These are phyloP conservation scores for Formica exsecta DNA, from an alignment of 1,140 invertebrate species.

Conservation along the genomic window DNA sequence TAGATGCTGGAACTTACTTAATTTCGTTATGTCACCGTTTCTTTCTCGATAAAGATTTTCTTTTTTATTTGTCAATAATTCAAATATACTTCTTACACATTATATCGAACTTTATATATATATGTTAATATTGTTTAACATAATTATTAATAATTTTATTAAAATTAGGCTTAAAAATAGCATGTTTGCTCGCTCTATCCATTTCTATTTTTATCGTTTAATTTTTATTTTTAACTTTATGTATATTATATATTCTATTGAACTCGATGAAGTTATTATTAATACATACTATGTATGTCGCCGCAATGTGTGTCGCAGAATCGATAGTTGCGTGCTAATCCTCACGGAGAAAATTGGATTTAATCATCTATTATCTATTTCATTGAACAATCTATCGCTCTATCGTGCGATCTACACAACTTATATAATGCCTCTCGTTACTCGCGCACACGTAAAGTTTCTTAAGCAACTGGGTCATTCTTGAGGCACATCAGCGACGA, in stretches of 20 bases:
- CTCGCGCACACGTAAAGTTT: conserved; percentile 23
- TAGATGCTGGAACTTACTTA: neutral
- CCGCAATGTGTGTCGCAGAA: conserved; percentile 13
- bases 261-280: neutral
- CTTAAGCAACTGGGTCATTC: conserved; percentile 37
- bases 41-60: neutral
- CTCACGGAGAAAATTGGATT: conserved; percentile 13
- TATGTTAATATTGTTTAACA: no score
- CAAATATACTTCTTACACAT: no score
- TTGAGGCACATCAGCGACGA: conserved; percentile 24
- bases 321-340: neutral
- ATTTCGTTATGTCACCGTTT: neutral
- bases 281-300: neutral
- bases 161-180: no score
- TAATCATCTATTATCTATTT: neutral
- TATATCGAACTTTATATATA: no score
- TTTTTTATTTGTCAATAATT: neutral
- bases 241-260: neutral
- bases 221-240: neutral
- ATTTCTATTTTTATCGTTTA: no score
- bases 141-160: no score
- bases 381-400: neutral
- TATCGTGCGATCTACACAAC: neutral
- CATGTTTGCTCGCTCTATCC: no score
- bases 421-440: neutral